phyloP scores from a whole-genome alignment of 2,888 invertebrate species.

The Megalurothrips usitatus region DNA sequence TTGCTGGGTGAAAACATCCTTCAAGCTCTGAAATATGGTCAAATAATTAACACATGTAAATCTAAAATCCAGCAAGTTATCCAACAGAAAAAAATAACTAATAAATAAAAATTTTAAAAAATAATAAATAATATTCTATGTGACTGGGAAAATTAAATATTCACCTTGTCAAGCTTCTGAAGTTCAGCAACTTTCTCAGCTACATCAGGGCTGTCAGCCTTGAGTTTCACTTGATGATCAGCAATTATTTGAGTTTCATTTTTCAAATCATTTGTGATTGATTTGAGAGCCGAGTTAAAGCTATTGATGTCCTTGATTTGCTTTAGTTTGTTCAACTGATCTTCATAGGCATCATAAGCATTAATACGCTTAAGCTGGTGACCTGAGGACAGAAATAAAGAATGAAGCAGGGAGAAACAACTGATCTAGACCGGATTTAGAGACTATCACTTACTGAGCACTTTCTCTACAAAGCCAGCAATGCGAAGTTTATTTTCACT shows the following conservation, averaged over 20 bases:
- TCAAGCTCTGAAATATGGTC: conserved; percentile 41
- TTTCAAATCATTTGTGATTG: conserved; percentile 57
- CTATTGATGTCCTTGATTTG: conserved; percentile 54
- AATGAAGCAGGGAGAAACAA: neutral
- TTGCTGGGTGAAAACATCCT: conserved; percentile 48
- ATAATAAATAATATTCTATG: conserved; percentile 4
- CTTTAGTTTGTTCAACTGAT: conserved; percentile 57
- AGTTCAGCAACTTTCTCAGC: conserved; percentile 58
- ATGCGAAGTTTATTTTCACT: conserved; percentile 50
- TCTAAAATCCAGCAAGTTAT: neutral
- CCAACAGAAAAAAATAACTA: neutral
- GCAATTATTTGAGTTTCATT: conserved; percentile 52
- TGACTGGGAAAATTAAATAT: neutral
- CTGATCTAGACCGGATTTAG: neutral
- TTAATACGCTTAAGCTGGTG: conserved; percentile 57
- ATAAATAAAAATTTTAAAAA: neutral
- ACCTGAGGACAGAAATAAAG: conserved; percentile 37
- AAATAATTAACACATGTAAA: neutral
- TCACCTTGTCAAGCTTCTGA: conserved; percentile 53
- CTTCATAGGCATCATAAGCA: conserved; percentile 57
- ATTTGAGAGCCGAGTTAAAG: conserved; percentile 52
- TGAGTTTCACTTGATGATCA: conserved; percentile 53
- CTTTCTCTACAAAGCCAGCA: conserved; percentile 52
- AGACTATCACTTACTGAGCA: conserved; percentile 43
- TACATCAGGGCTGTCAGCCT: conserved; percentile 56